Evolutionary conservation across 2,113 vertebrate species (phyloP), one percentile per base, ranked within the genome.

Genomic region (Bagarius yarrelli): DNA sequence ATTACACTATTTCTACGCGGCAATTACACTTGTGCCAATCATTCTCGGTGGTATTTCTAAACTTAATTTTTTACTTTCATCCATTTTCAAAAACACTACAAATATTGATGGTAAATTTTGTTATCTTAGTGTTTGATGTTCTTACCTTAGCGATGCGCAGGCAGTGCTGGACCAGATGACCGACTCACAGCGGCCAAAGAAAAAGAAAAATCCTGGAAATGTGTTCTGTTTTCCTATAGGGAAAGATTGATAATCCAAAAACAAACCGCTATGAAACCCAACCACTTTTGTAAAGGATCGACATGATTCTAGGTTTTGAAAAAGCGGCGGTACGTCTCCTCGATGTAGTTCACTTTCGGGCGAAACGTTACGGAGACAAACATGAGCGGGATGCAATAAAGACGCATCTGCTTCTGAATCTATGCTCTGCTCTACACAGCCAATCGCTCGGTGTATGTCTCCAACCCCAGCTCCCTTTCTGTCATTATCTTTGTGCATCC

Each of bases 401-500:
- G 40, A 60, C 53, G 3, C 56, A 8, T 64, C 27, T 55, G 53
- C 25, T 18, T 14, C 44, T 36, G 47, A 78, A 23, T 56, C 59
- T 23, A 84, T 66, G 53, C 69, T 84, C 57, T 76, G 59, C 75
- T 81, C 53, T 79, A 36, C 25, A 50, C 72, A 14, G 30, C 70
- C 75, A 67, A 78, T 66, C 83, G 57, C 82, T 87, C 71, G 55
- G 82, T 87, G 83, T 89, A 23, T 81, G 81, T 80, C 86, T 89
- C 88, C 90, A 86, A 83, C 86, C 89, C 85, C 87, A 86, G 87
- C 87, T 89, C 89, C 89, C 90, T 88, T 91, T 91, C 90, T 92
- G 92, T 92, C 92, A 93, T 91, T 91, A 92, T 92, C 91, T 92
- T 90, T 89, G 90, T 91, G 91, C 90, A 90, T 91, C 90, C 92